A percentile compares a stretch with the other conserved stretches of the same genome.
These are phyloP conservation scores for Eublepharis macularius DNA, from an alignment of 2,113 vertebrate genomes.

Conservation along the genomic window DNA sequence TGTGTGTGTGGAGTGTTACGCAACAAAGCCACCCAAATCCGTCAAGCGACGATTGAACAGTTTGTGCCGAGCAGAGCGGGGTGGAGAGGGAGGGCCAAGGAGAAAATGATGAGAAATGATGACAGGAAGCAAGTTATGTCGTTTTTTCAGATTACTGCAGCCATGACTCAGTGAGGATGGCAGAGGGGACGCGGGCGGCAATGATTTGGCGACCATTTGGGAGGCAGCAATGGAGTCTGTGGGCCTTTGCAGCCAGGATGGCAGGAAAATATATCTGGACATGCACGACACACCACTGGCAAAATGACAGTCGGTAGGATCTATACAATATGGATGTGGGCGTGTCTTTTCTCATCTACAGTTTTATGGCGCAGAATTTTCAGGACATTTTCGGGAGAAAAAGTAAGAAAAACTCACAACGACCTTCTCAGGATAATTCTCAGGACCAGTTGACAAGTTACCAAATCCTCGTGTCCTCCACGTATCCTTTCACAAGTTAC, in stretches of 20 bases:
- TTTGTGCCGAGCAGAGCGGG: slow-evolving; percentile 3
- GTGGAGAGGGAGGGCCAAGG: slow-evolving; percentile 44
- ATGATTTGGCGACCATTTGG: slow-evolving; percentile 45
- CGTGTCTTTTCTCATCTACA: too few relatives aligned
- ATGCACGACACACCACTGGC: too few relatives aligned
- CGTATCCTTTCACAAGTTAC: too few relatives aligned
- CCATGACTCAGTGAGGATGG: slow-evolving; percentile 49
- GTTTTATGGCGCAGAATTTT: too few relatives aligned
- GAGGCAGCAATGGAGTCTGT: slow-evolving; percentile 40
- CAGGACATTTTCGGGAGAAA: too few relatives aligned
- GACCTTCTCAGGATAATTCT: too few relatives aligned
- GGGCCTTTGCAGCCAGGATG: not conserved
- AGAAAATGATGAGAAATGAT: not conserved
- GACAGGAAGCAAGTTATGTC: slow-evolving; percentile 51
- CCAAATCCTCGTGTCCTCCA: too few relatives aligned
- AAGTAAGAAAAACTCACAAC: too few relatives aligned
- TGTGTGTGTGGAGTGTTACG: slow-evolving; percentile 21
- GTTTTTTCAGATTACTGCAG: slow-evolving; percentile 55
- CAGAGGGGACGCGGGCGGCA: not conserved
- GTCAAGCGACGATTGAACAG: slow-evolving; percentile 27
- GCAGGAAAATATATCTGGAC: fast-evolving
- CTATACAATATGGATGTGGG: too few relatives aligned
- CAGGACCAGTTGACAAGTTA: too few relatives aligned
- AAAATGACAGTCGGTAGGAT: too few relatives aligned
- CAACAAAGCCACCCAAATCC: slow-evolving; percentile 49